Base-by-base conservation (phyloP, 92 coral and sea anemone genomes). In the Zoanthus solanderi region DNA sequence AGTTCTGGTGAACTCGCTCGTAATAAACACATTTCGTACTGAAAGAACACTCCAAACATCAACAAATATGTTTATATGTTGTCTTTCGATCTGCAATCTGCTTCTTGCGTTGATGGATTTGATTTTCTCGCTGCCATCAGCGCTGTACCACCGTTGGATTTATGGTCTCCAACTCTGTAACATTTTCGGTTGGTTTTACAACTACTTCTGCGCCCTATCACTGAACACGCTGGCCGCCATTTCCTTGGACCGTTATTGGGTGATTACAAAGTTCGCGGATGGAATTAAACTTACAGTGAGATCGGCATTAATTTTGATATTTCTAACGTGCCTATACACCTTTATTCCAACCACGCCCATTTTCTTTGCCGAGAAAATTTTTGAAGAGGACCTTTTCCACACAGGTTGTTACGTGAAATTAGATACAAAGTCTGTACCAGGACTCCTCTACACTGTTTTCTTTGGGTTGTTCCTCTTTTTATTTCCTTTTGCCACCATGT, bases 171-270 rank as follows among this genome's bases (percentile, higher is more conserved):
- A 69, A 4, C 84, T 90, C 0, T 93, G 96, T 34, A 89, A 88
- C 16, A 71, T 87, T 10, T 96, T 89, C 46, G 98, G 98, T 13
- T 87, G 95, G 65, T 78, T 79, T 8, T 94, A 96, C 81, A 91
- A 92, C 58, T 91, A 92, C 44, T 91, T 96, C 74, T 89, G 93
- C 87, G 89, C 93, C 4, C 86, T 92, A 61, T 96, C 98, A 45
- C 75, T 96, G 67, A 95, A 91, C 30, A 96, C 95, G 3, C 91
- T 96, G 0, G 98, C 96, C 1, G 90, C 95, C 11, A 96, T 96
- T 44, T 95, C 98, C 15, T 90, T 96, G 10, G 98, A 96, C 60
- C 92, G 98, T 8, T 92, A 91, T 45, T 90, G 96, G 96, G 98
- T 96, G 0, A 94, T 96, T 46, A 87, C 98, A n/a, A 93, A 93